Evolutionary conservation across 2,888 invertebrate genomes (phyloP), one percentile per base, ranked within the genome.

Genomic region (Diaprepes abbreviatus): DNA sequence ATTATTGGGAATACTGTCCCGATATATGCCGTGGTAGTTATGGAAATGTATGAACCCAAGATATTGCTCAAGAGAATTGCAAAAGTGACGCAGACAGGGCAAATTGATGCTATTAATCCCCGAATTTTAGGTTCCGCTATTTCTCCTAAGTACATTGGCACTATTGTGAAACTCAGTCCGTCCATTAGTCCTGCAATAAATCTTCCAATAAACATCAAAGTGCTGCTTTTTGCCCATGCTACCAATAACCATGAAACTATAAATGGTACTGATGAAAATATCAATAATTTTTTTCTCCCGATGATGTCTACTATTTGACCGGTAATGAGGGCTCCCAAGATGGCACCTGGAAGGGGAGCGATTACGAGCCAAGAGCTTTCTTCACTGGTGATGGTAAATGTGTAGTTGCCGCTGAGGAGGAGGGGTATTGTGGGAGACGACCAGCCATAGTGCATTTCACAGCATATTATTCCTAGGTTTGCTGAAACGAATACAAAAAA

Each of bases 321-420:
- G 10, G 90, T 87, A 19, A 89, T 83, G 12, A 89, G 81, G 12
- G 89, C 89, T 28, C 90, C 90, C 35, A 89, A 81, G 7, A 89
- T 87, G 1, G 89, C 89, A 73, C 90, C 91, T 54, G 90, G 83
- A 72, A 90, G 87, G 81, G 89, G 89, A 78, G 90, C 86, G 45
- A 90, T 89, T 0, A 88, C 89, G 78, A 89, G 85, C 89, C 89
- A 89, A 77, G 89, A 88, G 75, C 86, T 86, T 76, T 89, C 85
- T 65, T 86, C 85, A 16, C 79, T 68, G 31, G 85, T 82, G 60
- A 88, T 86, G 55, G 84, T 85, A 77, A 89, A 87, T 9, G 83
- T 80, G 74, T 88, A 87, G 33, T 85, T 83, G 28, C 82, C 74
- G 48, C 85, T 84, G 66, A 83, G 79, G 4, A 89, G 85, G 75